A percentile compares a stretch with the other conserved stretches of the same genome.
These are phyloP conservation scores for Anticlea derivata DNA, from an alignment of 2,888 invertebrate species.

Conservation along the genomic window DNA sequence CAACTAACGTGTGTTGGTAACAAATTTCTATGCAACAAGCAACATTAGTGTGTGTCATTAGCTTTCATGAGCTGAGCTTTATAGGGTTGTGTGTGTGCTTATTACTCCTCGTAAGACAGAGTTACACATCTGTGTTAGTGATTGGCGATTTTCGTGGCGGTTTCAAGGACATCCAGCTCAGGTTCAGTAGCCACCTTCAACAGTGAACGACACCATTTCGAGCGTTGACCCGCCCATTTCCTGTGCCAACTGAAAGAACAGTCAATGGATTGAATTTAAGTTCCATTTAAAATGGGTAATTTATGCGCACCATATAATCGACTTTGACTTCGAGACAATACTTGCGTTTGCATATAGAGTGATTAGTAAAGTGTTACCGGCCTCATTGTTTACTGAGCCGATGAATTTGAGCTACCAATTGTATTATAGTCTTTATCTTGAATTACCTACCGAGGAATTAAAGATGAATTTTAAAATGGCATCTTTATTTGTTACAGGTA, in stretches of 20 bases:
- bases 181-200: conserved; percentile 78
- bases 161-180: conserved; percentile 77
- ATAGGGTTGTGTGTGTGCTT: conserved; percentile 47
- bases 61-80: conserved; percentile 49
- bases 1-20: conserved; percentile 45
- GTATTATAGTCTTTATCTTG: background rate
- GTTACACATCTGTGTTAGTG: conserved; percentile 53
- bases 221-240: conserved; percentile 76
- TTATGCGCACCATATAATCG: conserved; percentile 61
- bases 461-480: conserved; percentile 17
- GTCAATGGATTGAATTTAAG: conserved; percentile 57
- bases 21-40: conserved; percentile 36
- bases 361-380: conserved; percentile 55
- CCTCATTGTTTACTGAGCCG: conserved; percentile 45
- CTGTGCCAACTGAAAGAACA: conserved; percentile 68
- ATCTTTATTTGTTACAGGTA: conserved; percentile 68
- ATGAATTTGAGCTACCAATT: conserved; percentile 37
- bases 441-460: conserved; percentile 9
- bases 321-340: conserved; percentile 72
- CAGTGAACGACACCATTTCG: conserved; percentile 79
- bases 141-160: conserved; percentile 68
- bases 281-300: conserved; percentile 57
- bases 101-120: conserved; percentile 46
- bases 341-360: conserved; percentile 59
- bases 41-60: conserved; percentile 51